A percentile compares a stretch with the other conserved stretches of the same genome.
Evolutionary conservation across 2,797 vertebrate species (phyloP).

Genomic region (Cygnus olor): DNA sequence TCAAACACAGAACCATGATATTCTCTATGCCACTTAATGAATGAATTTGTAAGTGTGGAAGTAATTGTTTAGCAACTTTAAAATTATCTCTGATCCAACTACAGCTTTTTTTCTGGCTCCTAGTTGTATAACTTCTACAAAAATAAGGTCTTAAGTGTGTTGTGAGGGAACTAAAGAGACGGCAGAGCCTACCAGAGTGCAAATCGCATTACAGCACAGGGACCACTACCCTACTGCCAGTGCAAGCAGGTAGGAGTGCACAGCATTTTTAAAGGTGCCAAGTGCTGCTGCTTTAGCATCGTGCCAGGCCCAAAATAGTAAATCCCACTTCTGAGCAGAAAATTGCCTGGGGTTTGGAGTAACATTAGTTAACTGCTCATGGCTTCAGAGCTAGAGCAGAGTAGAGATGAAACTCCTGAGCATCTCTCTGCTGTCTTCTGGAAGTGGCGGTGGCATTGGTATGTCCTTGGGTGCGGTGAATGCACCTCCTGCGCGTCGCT

Average conservation of each 20-base stretch:
- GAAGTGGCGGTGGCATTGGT: background rate
- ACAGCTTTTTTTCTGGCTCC: background rate
- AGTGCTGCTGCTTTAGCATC: background rate
- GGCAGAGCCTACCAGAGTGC: background rate
- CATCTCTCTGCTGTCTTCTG: background rate
- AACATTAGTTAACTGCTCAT: background rate
- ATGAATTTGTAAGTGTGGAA: background rate
- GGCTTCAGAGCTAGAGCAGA: background rate
- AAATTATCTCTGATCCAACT: background rate
- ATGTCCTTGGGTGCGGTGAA: fast-evolving
- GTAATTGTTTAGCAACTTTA: background rate
- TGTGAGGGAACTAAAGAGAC: background rate
- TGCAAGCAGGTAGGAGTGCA: background rate
- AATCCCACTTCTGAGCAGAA: background rate
- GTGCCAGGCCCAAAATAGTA: background rate
- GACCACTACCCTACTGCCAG: background rate
- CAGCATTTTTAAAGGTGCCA: background rate
- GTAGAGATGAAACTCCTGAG: background rate
- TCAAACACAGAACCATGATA: background rate
- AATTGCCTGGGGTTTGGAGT: background rate
- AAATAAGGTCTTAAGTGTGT: background rate
- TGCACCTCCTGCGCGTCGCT: background rate
- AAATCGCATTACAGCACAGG: background rate
- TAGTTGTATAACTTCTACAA: background rate
- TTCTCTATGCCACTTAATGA: background rate